Percentiles rank a stretch among this genome's conserved stretches.
These are phyloP conservation scores for Alsophila aescularia DNA, from an alignment of 2,888 invertebrate species.

Conservation along the genomic window DNA sequence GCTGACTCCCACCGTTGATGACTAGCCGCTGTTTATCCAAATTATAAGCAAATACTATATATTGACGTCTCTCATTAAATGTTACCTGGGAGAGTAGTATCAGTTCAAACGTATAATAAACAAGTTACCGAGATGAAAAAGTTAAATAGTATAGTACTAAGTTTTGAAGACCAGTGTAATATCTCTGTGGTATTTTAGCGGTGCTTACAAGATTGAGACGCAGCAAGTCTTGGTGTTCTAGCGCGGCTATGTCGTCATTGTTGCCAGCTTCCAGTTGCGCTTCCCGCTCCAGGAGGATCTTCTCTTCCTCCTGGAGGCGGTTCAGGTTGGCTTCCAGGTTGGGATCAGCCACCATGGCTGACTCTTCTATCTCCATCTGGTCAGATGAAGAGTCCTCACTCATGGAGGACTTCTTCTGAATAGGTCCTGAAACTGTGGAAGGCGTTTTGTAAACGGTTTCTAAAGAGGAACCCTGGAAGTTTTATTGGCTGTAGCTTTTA, in stretches of 20 bases:
- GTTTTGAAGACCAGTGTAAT: neutral
- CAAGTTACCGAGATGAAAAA: neutral
- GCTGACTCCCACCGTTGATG: too few relatives aligned
- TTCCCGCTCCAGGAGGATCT: slow-evolving; percentile 90
- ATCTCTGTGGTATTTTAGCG: neutral
- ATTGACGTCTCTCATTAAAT: too few relatives aligned
- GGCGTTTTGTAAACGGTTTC: neutral
- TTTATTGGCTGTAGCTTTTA: neutral
- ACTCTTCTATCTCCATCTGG: slow-evolving; percentile 96
- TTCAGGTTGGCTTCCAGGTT: slow-evolving; percentile 68
- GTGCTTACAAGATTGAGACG: slow-evolving; percentile 67
- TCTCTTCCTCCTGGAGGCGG: slow-evolving; percentile 87
- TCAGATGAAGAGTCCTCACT: slow-evolving; percentile 94
- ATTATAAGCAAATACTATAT: too few relatives aligned
- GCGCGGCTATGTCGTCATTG: slow-evolving; percentile 67
- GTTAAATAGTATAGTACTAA: neutral
- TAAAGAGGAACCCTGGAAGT: neutral
- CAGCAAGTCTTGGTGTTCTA: slow-evolving; percentile 70
- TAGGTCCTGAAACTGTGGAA: slow-evolving; percentile 88
- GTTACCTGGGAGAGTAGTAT: too few relatives aligned
- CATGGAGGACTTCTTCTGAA: slow-evolving; percentile 94
- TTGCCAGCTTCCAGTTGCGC: slow-evolving; percentile 86
- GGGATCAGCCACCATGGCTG: slow-evolving; percentile 86
- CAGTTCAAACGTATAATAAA: too few relatives aligned
- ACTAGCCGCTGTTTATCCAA: too few relatives aligned